These are phyloP conservation scores for Panopea generosa DNA, from an alignment of 2,888 invertebrate species.

Conservation along the genomic window DNA sequence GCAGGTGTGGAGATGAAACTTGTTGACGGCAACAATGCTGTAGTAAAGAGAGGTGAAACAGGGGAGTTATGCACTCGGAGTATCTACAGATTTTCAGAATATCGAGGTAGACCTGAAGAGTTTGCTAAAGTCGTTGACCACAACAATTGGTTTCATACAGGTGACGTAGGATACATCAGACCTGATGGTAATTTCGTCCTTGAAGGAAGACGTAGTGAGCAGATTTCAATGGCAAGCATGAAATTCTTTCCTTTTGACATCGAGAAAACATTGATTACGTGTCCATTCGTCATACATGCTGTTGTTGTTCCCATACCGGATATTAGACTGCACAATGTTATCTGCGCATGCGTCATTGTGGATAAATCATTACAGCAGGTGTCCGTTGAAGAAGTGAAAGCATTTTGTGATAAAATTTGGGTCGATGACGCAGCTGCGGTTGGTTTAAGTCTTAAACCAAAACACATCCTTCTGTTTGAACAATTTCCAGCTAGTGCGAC, in stretches of 20 bases:
- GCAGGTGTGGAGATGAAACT: constrained; percentile 45
- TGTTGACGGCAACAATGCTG: constrained; percentile 23
- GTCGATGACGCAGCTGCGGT: neutral
- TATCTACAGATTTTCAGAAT: constrained; percentile 29
- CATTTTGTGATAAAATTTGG: constrained; percentile 16
- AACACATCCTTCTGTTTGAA: constrained; percentile 16
- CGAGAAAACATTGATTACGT: constrained; percentile 19
- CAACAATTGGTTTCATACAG: constrained; percentile 30
- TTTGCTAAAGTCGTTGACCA: constrained; percentile 25
- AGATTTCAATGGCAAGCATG: constrained; percentile 24
- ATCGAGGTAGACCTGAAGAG: constrained; percentile 19
- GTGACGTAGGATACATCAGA: constrained; percentile 31
- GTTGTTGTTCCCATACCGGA: constrained; percentile 45
- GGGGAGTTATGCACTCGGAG: constrained; percentile 42
- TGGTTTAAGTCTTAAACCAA: constrained; percentile 10
- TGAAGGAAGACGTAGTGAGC: constrained; percentile 30
- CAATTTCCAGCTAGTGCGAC: constrained; percentile 15
- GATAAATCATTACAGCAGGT: neutral
- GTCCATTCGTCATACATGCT: constrained; percentile 15
- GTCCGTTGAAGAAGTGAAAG: neutral
- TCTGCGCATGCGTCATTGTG: constrained; percentile 42
- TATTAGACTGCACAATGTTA: constrained; percentile 17
- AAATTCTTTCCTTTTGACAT: constrained; percentile 35
- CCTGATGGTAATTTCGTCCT: constrained; percentile 45
- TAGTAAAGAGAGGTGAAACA: constrained; percentile 26